These are phyloP conservation scores for Plecturocebus donacophilus DNA, from an alignment of 2,113 vertebrate genomes.

Conservation along the genomic window DNA sequence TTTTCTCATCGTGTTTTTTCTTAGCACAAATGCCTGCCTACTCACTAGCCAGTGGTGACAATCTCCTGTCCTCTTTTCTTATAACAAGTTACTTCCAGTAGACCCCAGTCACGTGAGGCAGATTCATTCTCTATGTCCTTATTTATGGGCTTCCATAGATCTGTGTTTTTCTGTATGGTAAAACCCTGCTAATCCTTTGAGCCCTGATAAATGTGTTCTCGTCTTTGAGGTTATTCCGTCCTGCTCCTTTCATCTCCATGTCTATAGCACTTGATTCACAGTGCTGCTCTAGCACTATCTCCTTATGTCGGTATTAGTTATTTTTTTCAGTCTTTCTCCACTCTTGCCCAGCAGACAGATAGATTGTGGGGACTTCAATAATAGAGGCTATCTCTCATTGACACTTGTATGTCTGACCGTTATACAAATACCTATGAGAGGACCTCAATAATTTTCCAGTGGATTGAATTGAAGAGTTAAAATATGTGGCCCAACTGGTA, in stretches of 20 bases:
- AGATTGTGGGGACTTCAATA: neutral
- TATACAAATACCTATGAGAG: neutral
- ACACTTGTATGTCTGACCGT: neutral
- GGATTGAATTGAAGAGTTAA: neutral
- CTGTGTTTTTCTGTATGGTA: neutral
- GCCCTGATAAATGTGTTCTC: neutral
- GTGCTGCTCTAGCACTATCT: fast-evolving
- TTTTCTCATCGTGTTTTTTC: neutral
- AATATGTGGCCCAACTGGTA: neutral
- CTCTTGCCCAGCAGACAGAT: neutral
- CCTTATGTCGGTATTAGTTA: neutral
- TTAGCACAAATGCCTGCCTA: neutral
- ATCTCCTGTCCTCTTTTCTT: neutral
- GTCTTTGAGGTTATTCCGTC: neutral
- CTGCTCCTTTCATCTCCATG: neutral
- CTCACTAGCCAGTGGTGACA: no score
- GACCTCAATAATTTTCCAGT: neutral
- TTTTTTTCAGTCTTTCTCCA: neutral
- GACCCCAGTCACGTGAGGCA: neutral
- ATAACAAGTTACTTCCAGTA: neutral
- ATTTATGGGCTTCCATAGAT: neutral
- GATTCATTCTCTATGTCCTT: neutral
- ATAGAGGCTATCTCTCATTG: neutral
- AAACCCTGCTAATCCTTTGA: neutral
- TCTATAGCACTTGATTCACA: neutral